phyloP scores from a whole-genome alignment of 1,140 invertebrate species.

The Halesus radiatus region DNA sequence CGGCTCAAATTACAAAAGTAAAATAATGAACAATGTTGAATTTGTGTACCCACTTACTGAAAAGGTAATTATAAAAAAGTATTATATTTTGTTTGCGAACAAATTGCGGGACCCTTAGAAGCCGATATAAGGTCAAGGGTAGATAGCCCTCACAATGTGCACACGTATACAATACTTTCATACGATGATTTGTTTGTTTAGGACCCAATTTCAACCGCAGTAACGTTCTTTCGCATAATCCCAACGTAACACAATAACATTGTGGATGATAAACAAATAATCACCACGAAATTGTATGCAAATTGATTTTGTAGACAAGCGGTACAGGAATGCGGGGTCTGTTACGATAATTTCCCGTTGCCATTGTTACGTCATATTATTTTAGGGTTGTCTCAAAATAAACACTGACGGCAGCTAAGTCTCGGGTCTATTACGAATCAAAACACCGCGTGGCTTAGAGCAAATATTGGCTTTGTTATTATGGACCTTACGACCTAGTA shows the following conservation, averaged over 20 bases:
- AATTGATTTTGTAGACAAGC: constrained; percentile 30
- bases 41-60: no score
- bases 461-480: not conserved
- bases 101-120: no score
- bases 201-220: not conserved
- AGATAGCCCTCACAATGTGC: no score
- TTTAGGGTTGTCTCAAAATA: constrained; percentile 34
- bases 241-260: not conserved
- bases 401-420: constrained; percentile 15
- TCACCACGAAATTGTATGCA: constrained; percentile 26
- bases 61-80: no score
- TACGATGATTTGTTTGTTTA: constrained; percentile 11
- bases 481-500: not conserved
- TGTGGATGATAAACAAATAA: not conserved
- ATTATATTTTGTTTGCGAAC: no score
- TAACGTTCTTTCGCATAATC: not conserved
- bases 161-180: no score
- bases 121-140: no score
- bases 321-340: not conserved
- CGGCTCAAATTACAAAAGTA: no score
- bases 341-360: not conserved
- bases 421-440: constrained; percentile 4
- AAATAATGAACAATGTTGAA: no score
- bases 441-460: not conserved
- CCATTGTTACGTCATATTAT: constrained; percentile 15